phyloP scores from a whole-genome alignment of 2,113 vertebrate genomes.

The Pionites leucogaster region DNA sequence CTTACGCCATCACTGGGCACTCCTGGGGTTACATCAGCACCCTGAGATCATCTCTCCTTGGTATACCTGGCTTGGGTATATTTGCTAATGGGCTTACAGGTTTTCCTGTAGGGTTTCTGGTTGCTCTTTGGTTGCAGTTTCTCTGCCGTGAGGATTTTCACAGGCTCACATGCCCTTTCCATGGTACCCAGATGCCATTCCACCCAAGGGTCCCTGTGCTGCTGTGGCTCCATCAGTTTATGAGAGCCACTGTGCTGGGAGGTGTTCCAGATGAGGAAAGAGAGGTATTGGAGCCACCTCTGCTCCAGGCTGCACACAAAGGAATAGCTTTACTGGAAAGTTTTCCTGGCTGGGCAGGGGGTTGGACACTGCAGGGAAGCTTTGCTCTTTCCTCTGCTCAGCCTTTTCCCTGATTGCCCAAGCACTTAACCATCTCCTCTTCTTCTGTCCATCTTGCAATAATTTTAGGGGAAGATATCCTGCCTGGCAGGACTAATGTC shows the following conservation, averaged over 20 bases:
- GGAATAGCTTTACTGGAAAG: neutral
- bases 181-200: neutral
- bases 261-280: neutral
- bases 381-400: neutral
- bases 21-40: neutral
- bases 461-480: neutral
- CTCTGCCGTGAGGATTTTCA: neutral
- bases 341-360: neutral
- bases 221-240: conserved; percentile 46
- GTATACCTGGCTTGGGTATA: neutral
- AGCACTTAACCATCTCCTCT: neutral
- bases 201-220: neutral
- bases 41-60: neutral
- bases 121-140: neutral
- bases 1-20: neutral
- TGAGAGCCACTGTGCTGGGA: neutral
- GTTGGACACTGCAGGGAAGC: neutral
- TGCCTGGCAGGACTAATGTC: neutral
- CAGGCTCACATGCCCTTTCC: neutral
- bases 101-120: conserved; percentile 21
- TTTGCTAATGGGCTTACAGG: neutral
- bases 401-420: neutral
- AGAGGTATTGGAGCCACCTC: neutral
- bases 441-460: neutral
- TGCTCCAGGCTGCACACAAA: neutral